These are phyloP conservation scores for Ataeniobius toweri DNA, from an alignment of 2,797 vertebrate genomes.

Conservation along the genomic window DNA sequence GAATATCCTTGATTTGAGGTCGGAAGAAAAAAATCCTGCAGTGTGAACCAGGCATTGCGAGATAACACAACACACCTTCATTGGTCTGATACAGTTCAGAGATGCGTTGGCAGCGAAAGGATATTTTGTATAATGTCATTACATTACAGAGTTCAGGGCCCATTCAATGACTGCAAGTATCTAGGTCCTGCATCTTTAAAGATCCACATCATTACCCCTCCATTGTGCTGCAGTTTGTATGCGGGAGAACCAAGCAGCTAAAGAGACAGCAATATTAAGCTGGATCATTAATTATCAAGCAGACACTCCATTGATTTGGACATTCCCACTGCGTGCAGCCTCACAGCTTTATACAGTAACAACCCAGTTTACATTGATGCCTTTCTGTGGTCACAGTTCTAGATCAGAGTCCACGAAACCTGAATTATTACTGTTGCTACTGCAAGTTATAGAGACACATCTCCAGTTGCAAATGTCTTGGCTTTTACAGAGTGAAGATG, in stretches of 20 bases:
- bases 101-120: not conserved
- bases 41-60: no score
- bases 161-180: not conserved
- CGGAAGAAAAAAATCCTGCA: no score
- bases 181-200: not conserved
- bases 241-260: not conserved
- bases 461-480: not conserved
- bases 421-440: not conserved
- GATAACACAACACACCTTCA: no score
- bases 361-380: not conserved
- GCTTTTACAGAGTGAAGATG: not conserved
- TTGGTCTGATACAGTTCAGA: no score
- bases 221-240: not conserved
- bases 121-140: not conserved
- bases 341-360: not conserved
- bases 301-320: not conserved
- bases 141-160: not conserved
- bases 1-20: no score
- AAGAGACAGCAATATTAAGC: not conserved
- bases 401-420: not conserved
- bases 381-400: not conserved
- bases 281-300: not conserved
- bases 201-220: not conserved
- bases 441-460: not conserved
- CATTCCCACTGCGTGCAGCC: not conserved